Conservation (phyloP, 2,797 vertebrate genomes). For the Lepus oiostolus region DNA sequence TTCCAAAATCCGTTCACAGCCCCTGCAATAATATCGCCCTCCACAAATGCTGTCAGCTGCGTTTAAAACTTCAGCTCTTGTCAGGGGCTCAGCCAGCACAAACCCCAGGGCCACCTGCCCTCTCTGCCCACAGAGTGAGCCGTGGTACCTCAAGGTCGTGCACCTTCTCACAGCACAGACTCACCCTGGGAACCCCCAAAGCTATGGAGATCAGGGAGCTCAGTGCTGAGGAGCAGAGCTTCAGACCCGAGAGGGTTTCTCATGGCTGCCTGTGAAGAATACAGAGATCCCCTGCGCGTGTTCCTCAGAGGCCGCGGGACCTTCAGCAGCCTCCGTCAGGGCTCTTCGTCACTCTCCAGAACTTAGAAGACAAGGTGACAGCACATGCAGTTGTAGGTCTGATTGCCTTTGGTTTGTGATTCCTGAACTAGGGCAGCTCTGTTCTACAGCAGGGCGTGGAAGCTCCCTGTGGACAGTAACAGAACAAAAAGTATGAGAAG, state of each 20-base stretch:
- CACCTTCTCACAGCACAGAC: not conserved
- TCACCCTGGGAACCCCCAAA: not conserved
- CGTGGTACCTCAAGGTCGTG: not conserved
- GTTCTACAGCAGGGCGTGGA: not conserved
- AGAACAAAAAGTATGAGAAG: not conserved
- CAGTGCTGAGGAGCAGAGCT: not conserved
- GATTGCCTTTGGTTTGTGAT: not conserved
- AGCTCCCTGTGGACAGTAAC: not conserved
- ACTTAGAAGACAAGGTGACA: not conserved
- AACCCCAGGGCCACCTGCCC: too few species aligned
- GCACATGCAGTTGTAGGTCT: not conserved
- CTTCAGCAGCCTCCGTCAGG: not conserved
- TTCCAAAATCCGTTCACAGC: not conserved
- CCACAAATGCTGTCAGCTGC: not conserved
- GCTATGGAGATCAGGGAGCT: not conserved
- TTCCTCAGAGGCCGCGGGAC: not conserved
- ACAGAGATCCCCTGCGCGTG: not conserved
- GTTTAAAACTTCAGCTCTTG: not conserved
- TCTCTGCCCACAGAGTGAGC: too few species aligned
- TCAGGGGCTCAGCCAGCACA: too few species aligned
- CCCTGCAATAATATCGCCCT: not conserved
- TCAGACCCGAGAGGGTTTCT: not conserved
- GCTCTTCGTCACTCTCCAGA: not conserved
- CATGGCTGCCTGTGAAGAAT: not conserved
- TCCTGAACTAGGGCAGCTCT: not conserved